These are phyloP conservation scores for Rhinogobio ventralis DNA, from an alignment of 2,797 vertebrate genomes.

Conservation along the genomic window DNA sequence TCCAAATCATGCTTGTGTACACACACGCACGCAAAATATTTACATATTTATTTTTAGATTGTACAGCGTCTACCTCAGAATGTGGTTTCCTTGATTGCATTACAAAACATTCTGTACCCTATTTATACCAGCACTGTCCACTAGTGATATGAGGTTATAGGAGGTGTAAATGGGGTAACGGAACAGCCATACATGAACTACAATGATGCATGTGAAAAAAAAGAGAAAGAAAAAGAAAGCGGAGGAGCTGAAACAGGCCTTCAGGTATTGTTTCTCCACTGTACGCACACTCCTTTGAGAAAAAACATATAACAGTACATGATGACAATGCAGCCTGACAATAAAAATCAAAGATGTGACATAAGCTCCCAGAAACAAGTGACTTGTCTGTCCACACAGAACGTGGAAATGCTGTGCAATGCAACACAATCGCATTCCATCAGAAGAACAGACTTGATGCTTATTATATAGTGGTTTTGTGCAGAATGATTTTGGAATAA, in stretches of 20 bases:
- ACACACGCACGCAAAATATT: constrained; percentile 1
- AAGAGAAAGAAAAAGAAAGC: background rate
- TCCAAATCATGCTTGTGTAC: constrained; percentile 69
- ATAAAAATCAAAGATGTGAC: background rate
- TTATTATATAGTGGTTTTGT: background rate
- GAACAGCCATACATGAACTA: background rate
- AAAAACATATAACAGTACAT: background rate
- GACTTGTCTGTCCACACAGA: background rate
- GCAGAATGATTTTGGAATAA: background rate
- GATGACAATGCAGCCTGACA: background rate
- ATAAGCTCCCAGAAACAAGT: background rate
- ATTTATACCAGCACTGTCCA: background rate
- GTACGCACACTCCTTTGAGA: background rate
- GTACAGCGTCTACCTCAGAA: background rate
- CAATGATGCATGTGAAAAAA: background rate
- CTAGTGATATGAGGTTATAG: background rate
- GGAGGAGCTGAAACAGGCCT: background rate
- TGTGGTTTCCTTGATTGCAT: background rate
- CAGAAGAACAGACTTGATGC: background rate
- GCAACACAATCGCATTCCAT: background rate
- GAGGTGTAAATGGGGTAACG: background rate
- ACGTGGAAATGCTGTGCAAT: background rate
- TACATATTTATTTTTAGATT: constrained; percentile 33
- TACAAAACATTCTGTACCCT: background rate
- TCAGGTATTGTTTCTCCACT: background rate